These are phyloP conservation scores for Sinosuthora webbiana DNA, from an alignment of 2,113 vertebrate species.

Conservation along the genomic window DNA sequence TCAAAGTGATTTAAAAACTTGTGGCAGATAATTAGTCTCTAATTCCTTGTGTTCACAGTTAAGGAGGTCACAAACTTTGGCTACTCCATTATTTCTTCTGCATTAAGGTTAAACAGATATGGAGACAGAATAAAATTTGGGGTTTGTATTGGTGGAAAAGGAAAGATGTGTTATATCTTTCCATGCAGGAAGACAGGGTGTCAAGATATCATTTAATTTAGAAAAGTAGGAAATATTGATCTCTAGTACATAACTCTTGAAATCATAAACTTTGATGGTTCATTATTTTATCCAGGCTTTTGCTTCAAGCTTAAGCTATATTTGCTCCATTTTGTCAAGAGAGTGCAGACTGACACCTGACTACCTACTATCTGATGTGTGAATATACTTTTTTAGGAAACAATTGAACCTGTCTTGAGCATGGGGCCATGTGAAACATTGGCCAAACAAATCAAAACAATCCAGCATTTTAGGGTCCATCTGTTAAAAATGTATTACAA, in stretches of 20 bases:
- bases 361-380: background rate
- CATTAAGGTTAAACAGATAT: background rate
- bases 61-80: background rate
- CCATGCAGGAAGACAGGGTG: background rate
- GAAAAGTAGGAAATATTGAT: background rate
- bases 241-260: background rate
- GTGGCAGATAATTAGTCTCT: background rate
- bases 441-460: background rate
- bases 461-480: background rate
- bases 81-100: background rate
- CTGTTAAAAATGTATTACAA: background rate
- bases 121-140: background rate
- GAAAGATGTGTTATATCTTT: background rate
- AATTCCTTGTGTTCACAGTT: background rate
- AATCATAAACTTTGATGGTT: background rate
- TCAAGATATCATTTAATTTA: background rate
- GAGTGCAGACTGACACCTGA: background rate
- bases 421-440: background rate
- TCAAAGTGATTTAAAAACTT: background rate
- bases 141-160: background rate
- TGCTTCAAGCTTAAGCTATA: background rate
- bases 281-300: background rate
- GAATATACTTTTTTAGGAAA: background rate
- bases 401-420: background rate
- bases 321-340: background rate